Evolutionary conservation across 2,888 invertebrate genomes (phyloP).

Genomic region (Prionchulus punctatus): DNA sequence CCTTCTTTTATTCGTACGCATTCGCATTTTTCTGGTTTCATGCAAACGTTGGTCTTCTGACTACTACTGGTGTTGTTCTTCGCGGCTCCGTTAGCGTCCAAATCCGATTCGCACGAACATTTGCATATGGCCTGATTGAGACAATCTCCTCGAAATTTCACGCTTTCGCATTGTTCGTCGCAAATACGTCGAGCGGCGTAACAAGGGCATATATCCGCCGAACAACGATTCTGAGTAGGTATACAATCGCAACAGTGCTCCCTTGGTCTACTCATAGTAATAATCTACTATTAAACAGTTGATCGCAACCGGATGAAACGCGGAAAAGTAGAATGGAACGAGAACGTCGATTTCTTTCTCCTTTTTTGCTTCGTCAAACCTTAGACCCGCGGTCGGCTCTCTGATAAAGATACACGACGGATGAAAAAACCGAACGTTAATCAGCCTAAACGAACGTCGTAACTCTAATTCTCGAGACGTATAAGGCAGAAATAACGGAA

Average conservation of each 20-base stretch:
- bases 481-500: no score
- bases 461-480: no score
- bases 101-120: constrained; percentile 27
- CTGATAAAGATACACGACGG: no score
- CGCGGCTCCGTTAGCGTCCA: not conserved
- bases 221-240: constrained; percentile 27
- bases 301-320: no score
- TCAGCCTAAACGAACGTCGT: no score
- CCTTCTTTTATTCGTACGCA: constrained; percentile 31
- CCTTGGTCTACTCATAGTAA: not conserved
- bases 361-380: no score
- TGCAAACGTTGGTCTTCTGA: constrained; percentile 21
- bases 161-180: constrained; percentile 31
- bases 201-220: constrained; percentile 28
- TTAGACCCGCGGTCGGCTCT: no score
- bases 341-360: no score
- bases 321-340: no score
- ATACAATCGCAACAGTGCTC: constrained; percentile 27
- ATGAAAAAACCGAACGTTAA: no score
- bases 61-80: not conserved
- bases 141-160: constrained; percentile 31
- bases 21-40: constrained; percentile 28
- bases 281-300: no score
- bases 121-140: constrained; percentile 32
- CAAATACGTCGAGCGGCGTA: constrained; percentile 27